Base-by-base conservation (phyloP, 2,797 vertebrate genomes). In the Cuniculus paca region DNA sequence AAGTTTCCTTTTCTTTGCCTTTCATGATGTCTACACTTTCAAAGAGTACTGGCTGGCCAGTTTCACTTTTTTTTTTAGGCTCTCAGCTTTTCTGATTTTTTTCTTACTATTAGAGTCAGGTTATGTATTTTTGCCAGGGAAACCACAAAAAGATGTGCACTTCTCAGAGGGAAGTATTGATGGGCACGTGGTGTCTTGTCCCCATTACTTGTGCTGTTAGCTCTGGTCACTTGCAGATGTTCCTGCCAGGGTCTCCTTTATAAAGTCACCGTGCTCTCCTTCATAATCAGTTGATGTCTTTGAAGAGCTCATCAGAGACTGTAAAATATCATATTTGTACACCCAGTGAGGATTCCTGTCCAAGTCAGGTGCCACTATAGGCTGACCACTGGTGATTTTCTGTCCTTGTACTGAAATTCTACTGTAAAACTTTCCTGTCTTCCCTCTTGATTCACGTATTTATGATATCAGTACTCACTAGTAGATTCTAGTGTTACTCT, bases 391-490 rank as follows among this genome's bases (percentile, higher is more conserved):
- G 52, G n/a, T 65, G 8, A 58, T 88, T 96, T 96, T 93, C 78
- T 94, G 65, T 34, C 65, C 52, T 90, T 93, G 39, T 94, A 36
- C 22, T 95, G 77, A 94, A 96, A 90, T 79, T 56, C 4, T 58
- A 8, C 60, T 68, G 0, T 90, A 42, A 92, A 70, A 6, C 42
- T 92, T 94, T 88, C 6, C 12, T 24, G 65, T 94, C 20, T 86
- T 16, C 20, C 13, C 7, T 89, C 13, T 56, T 54, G 88, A 17
- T 78, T 95, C 34, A 60, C 1, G 87, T 22, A 22, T 88, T 88
- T 92, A 17, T 91, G 65, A 45, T 63, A 63, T 85, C 12, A 54
- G 1, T 95, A 39, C 70, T 60, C 80, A 79, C 8, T 61, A 92
- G 45, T 79, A 82, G 34, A 50, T 61, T 93, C 63, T 82, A 86